Evolutionary conservation across 2,113 vertebrate genomes (phyloP).

Genomic region (Natator depressus): DNA sequence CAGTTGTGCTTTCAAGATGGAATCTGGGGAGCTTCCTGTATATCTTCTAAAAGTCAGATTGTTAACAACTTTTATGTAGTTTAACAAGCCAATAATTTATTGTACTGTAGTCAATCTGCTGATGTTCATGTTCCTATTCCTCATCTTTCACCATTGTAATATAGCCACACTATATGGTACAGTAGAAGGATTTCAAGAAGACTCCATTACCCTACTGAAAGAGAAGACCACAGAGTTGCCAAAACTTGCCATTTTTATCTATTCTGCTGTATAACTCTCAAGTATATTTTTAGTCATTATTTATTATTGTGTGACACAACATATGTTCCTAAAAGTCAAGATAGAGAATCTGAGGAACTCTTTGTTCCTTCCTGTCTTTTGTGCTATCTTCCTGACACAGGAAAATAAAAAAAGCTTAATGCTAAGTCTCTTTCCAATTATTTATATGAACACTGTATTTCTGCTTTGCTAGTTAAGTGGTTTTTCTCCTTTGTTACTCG

Average conservation of each 20-base stretch:
- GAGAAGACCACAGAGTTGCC: background rate
- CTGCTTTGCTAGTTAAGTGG: background rate
- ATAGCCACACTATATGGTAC: background rate
- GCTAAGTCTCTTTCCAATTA: background rate
- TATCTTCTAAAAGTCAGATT: background rate
- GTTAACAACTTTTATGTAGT: background rate
- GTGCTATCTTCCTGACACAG: background rate
- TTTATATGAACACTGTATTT: background rate
- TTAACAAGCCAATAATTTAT: background rate
- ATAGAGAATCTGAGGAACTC: background rate
- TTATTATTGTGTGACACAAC: background rate
- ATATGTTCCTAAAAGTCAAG: background rate
- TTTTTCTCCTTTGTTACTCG: background rate
- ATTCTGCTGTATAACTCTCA: background rate
- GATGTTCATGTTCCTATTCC: background rate
- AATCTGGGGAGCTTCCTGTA: background rate
- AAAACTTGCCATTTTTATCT: background rate
- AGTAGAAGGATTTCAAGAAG: background rate
- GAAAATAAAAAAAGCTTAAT: background rate
- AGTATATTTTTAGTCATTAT: background rate
- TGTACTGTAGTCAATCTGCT: background rate
- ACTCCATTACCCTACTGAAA: background rate
- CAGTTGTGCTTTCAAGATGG: background rate
- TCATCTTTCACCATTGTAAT: background rate
- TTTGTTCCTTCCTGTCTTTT: background rate